These are phyloP conservation scores for Crossaster papposus DNA, from an alignment of 53 echinoderm and acorn worm species.

Conservation along the genomic window DNA sequence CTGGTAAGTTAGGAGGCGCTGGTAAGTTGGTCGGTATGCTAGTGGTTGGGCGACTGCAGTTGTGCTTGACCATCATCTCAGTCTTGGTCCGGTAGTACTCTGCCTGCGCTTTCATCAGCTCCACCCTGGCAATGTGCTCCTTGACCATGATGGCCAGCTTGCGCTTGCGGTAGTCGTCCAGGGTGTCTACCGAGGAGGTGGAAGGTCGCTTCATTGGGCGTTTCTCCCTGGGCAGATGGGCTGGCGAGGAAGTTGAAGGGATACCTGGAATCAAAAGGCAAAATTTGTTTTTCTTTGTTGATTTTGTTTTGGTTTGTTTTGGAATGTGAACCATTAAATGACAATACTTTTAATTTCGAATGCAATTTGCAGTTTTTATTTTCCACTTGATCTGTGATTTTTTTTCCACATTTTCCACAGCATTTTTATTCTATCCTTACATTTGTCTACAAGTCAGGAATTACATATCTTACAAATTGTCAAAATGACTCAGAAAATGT, in stretches of 20 bases:
- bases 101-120: conserved; percentile 54
- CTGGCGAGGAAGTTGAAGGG: conserved; percentile 28
- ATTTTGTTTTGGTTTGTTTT: too few species aligned
- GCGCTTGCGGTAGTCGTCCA: conserved; percentile 50
- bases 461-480: too few species aligned
- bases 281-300: background rate
- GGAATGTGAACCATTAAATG: too few species aligned
- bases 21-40: background rate
- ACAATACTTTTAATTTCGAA: too few species aligned
- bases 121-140: conserved; percentile 50
- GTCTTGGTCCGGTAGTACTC: conserved; percentile 60
- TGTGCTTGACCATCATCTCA: conserved; percentile 39
- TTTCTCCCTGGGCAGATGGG: conserved; percentile 14
- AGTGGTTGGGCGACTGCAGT: conserved; percentile 14
- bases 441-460: too few species aligned
- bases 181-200: background rate
- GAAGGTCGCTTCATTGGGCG: conserved; percentile 27
- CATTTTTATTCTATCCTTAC: too few species aligned
- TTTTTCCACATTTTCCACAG: too few species aligned
- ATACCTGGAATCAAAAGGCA: conserved; percentile 6
- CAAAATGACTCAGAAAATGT: too few species aligned
- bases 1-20: background rate
- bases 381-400: too few species aligned
- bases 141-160: conserved; percentile 53
- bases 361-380: too few species aligned